Evolutionary conservation across 1,140 invertebrate species (phyloP), one percentile per base, ranked within the genome.

Genomic region (Laodelphax striatellus): DNA sequence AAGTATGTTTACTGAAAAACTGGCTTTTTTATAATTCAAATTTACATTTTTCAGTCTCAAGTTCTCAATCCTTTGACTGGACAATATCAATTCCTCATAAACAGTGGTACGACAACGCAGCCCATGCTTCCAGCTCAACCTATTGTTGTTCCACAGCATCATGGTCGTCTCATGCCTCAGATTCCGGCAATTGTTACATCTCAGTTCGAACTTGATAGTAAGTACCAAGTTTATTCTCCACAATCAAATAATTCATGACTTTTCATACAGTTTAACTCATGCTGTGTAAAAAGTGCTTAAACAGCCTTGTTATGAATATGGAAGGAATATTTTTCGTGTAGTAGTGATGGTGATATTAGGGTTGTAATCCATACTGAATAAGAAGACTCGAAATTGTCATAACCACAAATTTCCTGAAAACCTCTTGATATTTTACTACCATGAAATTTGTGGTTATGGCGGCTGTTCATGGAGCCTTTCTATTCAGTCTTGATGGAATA

Each of bases 111-210:
- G 13, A 55, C 44, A 21, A 63, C 55, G 17, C 60, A 62, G 21
- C 50, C 46, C 17, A 24, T 60, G 17, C 56, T 66, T 17, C 58
- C 63, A 44, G 34, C 55, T 17, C 65, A 66, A 43, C 61, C 61
- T 9, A 44, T 65, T 34, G 55, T 64, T 31, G 55, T 65, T 9
- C 60, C 56, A 19, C 60, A 62, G 52, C 60, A 57, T 44, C 63
- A 64, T 46, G 63, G 57, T 41, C 63, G 68, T 52, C 72, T 79
- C 64, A 79, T 79, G 77, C 78, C 78, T 55, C 77, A 78, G 60
- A 75, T 79, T 34, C 78, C 78, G 1, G 74, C 74, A 5, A 67
- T 70, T 44, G 60, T 70, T 21, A 65, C 67, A 28, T 64, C 69
- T 24, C 67, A 70, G 55, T 70, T 64, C 57, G 69, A 71, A 52